Base-by-base conservation (phyloP, 1,140 invertebrate species). In the Scaptomyza graminum region DNA sequence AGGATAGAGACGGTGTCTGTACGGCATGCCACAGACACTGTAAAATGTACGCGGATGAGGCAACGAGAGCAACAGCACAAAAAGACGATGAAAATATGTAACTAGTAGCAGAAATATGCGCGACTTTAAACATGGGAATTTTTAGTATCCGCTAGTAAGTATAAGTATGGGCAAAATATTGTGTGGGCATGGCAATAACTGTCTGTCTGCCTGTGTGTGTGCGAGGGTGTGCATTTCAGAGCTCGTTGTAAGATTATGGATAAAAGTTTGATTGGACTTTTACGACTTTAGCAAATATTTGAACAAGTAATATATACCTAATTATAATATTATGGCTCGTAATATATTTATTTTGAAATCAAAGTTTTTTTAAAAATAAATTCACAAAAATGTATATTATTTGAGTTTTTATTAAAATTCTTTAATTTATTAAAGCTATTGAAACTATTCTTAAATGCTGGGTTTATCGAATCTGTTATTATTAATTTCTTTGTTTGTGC, bases 21-120 rank as follows among this genome's bases (percentile, higher is more conserved):
- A 51, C 6, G 63, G 75, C 65, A 77, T 87, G 77, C 81, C 82
- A 59, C 82, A 81, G 70, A 78, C 65, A 64, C 62, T 74, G 66
- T 39, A 63, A 70, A 81, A 81, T 87, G 69, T 87, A 74, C 81
- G 74, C 52, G 49, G 37, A 22, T 28, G 15, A 37, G 31, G 1
- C 1, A 34, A 6, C 28, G 6, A 1, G 6, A 34, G 7, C 31
- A 34, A 34, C 31, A 34, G 44, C 18, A 34, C 41, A 18, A 51
- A 9, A 43, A 25, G 18, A 16, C 12, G 6, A 25, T 12, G 47
- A 25, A 59, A 59, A 39, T 44, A 15, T 47, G 28, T 56, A 66
- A 59, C 62, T 66, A 66, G 68, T 66, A 66, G 68, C 62, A 59
- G 39, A 71, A 71, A 71, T 71, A 71, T 71, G 62, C 31, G 47